phyloP scores from a whole-genome alignment of 1,140 invertebrate genomes.

The Marisa cornuarietis region DNA sequence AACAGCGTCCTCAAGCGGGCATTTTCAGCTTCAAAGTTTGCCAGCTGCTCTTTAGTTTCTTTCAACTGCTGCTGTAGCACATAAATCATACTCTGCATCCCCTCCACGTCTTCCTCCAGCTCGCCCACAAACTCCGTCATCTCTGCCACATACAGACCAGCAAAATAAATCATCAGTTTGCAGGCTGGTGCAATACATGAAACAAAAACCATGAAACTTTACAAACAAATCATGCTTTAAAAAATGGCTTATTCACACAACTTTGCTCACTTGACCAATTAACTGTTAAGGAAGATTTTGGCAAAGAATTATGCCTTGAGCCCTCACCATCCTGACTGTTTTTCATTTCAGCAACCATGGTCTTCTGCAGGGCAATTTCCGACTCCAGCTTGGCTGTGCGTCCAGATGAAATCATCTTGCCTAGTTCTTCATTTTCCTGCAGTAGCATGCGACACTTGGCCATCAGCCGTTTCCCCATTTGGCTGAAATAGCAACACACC shows the following conservation, averaged over 20 bases:
- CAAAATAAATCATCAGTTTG: constrained; percentile 71
- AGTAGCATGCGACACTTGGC: constrained; percentile 95
- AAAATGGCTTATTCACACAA: constrained; percentile 91
- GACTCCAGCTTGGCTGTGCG: constrained; percentile 94
- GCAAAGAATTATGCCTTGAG: background rate
- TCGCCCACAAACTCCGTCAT: constrained; percentile 95
- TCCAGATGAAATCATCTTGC: constrained; percentile 94
- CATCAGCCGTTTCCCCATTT: constrained; percentile 97
- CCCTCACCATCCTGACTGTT: constrained; percentile 92
- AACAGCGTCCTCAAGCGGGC: constrained; percentile 32
- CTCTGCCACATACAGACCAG: constrained; percentile 73
- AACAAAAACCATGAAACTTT: background rate
- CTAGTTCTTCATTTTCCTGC: constrained; percentile 98
- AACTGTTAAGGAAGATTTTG: background rate
- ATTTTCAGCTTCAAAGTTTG: constrained; percentile 53
- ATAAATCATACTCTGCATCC: constrained; percentile 96
- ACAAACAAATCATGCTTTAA: too few relatives aligned
- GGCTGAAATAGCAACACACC: constrained; percentile 52
- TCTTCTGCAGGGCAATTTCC: constrained; percentile 93
- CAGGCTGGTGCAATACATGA: constrained; percentile 70
- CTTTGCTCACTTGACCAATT: background rate
- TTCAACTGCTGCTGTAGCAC: constrained; percentile 89
- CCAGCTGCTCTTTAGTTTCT: constrained; percentile 58
- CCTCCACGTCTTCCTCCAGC: constrained; percentile 96
- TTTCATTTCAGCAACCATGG: constrained; percentile 95